Evolutionary conservation across 2,113 vertebrate genomes (phyloP), one percentile per base, ranked within the genome.

Genomic region (Alligator mississippiensis): DNA sequence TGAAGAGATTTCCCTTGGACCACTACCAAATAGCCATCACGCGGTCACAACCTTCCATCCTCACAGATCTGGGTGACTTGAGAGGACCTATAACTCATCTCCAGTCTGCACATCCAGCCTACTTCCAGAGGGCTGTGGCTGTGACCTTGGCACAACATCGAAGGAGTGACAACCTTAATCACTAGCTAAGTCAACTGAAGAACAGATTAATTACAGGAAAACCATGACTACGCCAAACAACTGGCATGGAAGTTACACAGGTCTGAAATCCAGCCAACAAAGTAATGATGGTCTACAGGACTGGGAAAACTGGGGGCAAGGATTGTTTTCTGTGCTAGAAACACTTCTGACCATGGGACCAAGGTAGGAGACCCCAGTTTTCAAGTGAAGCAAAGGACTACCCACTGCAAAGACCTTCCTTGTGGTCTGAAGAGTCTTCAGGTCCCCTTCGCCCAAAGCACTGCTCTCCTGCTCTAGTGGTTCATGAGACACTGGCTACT

Each of bases 371-470:
- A 47, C 6, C 28, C 59, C 25, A 38, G 27, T 6, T 72, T 63
- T 38, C 0, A 3, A 47, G 28, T 5, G 12, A 66, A 89, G 38
- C 54, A 70, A 60, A 25, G n/a, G 27, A 78, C 25, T 78, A 63
- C 5, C 16, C 60, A 76, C 54, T 1, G 5, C 57, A 0, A 2
- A 30, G 38, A 78, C 6, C 47, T 47, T 85, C 18, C 88, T 64
- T 24, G 5, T 0, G 1, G 5, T 22, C 30, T 82, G 64, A 88
- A 60, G 80, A 24, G 88, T 77, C 54, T 84, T 5, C 17, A 2
- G 0, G 0, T 0, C 2, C 11, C 1, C 0, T 30, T 66, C 58
- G 61, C 62, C 84, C 77, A 6, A 66, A 87, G 77, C 72, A 72
- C 59, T 0, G 0, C 70, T 55, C 64, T 54, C 25, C 76, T 63